phyloP scores from a whole-genome alignment of 2,797 vertebrate species.

The Arnoldichthys spilopterus region DNA sequence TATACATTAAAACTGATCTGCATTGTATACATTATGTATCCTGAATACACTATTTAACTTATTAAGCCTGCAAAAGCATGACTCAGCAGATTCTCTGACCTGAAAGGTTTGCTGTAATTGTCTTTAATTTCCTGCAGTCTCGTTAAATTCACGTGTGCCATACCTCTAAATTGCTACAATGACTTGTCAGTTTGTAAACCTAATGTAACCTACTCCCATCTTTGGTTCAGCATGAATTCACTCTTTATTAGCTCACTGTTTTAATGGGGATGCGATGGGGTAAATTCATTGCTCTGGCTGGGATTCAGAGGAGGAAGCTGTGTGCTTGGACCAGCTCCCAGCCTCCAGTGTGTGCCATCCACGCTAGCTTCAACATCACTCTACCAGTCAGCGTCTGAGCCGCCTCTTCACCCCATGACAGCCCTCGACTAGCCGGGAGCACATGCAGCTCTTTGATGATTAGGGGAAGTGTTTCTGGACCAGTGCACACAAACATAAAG shows the following conservation, averaged over 20 bases:
- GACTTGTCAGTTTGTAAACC: background rate
- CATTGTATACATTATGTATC: too few species aligned
- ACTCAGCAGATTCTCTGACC: too few species aligned
- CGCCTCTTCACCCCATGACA: constrained; percentile 1
- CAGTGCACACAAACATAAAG: constrained; percentile 9
- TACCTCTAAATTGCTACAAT: background rate
- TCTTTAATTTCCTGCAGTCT: too few species aligned
- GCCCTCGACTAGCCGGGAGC: background rate
- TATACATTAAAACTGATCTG: too few species aligned
- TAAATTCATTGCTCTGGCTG: constrained; percentile 20
- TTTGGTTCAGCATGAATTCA: background rate
- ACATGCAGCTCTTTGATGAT: constrained; percentile 27
- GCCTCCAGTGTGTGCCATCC: constrained; percentile 12
- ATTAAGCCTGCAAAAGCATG: too few species aligned
- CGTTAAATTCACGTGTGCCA: background rate
- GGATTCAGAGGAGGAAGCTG: constrained; percentile 44
- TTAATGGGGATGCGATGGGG: constrained; percentile 11
- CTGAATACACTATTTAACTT: too few species aligned
- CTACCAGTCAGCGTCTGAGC: background rate
- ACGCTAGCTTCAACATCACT: constrained; percentile 28
- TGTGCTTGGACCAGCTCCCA: constrained; percentile 45
- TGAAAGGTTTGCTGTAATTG: too few species aligned
- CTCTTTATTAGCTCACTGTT: constrained; percentile 19
- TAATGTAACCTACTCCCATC: background rate
- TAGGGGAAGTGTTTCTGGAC: constrained; percentile 18